Evolutionary conservation across 37 sponge, comb jelly and placozoan species (phyloP).

Genomic region (Ianthella basta): DNA sequence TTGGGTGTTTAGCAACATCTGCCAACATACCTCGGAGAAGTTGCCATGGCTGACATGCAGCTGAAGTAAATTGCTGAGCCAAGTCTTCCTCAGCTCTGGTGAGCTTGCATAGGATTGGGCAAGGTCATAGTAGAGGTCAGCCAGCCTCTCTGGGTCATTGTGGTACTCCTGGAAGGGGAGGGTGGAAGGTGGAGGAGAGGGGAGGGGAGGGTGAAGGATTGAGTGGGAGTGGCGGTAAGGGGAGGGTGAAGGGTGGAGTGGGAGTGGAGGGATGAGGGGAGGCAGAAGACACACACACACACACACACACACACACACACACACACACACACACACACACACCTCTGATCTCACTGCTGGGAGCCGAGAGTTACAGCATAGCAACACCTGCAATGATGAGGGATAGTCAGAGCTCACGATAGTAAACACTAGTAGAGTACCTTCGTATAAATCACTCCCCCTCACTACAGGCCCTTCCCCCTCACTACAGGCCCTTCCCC

Average conservation of each 20-base stretch:
- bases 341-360: constrained; percentile 71
- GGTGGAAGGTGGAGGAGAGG: not conserved
- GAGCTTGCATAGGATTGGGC: constrained; percentile 85
- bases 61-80: constrained; percentile 85
- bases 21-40: constrained; percentile 89
- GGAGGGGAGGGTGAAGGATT: no score
- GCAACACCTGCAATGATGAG: constrained; percentile 60
- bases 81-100: constrained; percentile 87
- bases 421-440: not conserved
- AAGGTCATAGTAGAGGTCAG: constrained; percentile 88
- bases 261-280: not conserved
- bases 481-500: not conserved
- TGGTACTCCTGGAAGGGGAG: constrained; percentile 65
- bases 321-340: not conserved
- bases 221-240: no score
- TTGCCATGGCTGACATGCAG: constrained; percentile 78
- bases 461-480: not conserved
- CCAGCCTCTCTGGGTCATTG: constrained; percentile 85
- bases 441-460: not conserved
- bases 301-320: not conserved
- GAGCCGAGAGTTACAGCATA: constrained; percentile 81
- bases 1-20: no score
- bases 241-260: not conserved
- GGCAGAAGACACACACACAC: constrained; percentile 1
- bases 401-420: no score